A percentile compares a stretch with the other conserved stretches of the same genome.
Evolutionary conservation across 2,797 vertebrate genomes (phyloP).

Genomic region (Odontamblyopus rebecca): DNA sequence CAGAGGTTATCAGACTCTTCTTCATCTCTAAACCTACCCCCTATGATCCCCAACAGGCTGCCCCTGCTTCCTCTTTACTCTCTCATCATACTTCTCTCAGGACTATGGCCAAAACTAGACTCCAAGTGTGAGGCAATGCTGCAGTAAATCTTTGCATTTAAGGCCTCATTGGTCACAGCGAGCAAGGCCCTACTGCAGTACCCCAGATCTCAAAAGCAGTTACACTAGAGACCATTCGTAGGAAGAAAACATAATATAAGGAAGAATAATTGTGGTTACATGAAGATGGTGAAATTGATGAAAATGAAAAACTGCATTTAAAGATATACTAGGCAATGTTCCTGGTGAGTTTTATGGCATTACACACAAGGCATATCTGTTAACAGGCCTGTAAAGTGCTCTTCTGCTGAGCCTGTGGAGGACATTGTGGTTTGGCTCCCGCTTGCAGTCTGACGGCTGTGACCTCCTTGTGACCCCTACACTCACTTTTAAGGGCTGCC

Average conservation of each 20-base stretch:
- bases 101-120: constrained; percentile 17
- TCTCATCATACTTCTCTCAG: constrained; percentile 33
- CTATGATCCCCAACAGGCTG: constrained; percentile 20
- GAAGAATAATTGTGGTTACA: constrained; percentile 7
- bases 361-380: constrained; percentile 22
- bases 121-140: constrained; percentile 39
- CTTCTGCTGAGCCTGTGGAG: constrained; percentile 5
- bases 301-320: not conserved
- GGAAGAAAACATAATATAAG: not conserved
- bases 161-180: constrained; percentile 39
- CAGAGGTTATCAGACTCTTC: not conserved
- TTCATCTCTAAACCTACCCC: not conserved
- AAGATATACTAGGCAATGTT: constrained; percentile 3
- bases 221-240: constrained; percentile 14
- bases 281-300: constrained; percentile 2
- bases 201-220: constrained; percentile 22
- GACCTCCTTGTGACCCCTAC: constrained; percentile 15
- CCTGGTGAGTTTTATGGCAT: constrained; percentile 4
- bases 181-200: constrained; percentile 11
- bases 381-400: constrained; percentile 17
- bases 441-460: constrained; percentile 7
- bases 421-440: constrained; percentile 26
- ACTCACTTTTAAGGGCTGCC: constrained; percentile 6
- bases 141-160: constrained; percentile 60
- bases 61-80: constrained; percentile 18